Conservation (phyloP, 2,797 vertebrate genomes). For the Petrocephalus schoutedeni region DNA sequence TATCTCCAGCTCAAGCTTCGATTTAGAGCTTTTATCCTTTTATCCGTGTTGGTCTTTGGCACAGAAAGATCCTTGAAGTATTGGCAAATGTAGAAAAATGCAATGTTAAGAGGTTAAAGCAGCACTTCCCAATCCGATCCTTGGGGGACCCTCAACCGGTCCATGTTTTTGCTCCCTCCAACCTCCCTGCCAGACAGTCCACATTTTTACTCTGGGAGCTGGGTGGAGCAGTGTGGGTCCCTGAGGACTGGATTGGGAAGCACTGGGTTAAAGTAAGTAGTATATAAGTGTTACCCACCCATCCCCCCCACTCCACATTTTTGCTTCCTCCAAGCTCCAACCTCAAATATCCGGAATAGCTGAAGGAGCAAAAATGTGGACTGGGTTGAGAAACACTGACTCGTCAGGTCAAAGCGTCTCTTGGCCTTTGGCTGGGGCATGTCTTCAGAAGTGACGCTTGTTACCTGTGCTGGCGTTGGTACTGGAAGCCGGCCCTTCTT, state of each 20-base stretch:
- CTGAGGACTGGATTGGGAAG: too few relatives aligned
- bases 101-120: not conserved
- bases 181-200: too few relatives aligned
- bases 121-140: too few relatives aligned
- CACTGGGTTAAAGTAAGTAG: not conserved
- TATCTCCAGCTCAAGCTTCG: not conserved
- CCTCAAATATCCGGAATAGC: not conserved
- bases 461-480: slow-evolving; percentile 17
- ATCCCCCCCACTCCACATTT: not conserved
- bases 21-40: not conserved
- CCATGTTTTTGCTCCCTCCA: too few relatives aligned
- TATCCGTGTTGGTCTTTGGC: not conserved
- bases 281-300: not conserved
- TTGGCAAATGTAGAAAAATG: not conserved
- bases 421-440: not conserved
- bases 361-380: not conserved
- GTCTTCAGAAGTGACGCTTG: not conserved
- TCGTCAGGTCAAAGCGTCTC: not conserved
- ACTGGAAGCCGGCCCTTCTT: not conserved
- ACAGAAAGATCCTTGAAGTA: not conserved
- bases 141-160: too few relatives aligned
- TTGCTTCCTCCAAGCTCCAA: not conserved
- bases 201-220: too few relatives aligned
- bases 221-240: too few relatives aligned
- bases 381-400: not conserved